Conservation (phyloP, 2,797 vertebrate genomes). For the Megalops cyprinoides region DNA sequence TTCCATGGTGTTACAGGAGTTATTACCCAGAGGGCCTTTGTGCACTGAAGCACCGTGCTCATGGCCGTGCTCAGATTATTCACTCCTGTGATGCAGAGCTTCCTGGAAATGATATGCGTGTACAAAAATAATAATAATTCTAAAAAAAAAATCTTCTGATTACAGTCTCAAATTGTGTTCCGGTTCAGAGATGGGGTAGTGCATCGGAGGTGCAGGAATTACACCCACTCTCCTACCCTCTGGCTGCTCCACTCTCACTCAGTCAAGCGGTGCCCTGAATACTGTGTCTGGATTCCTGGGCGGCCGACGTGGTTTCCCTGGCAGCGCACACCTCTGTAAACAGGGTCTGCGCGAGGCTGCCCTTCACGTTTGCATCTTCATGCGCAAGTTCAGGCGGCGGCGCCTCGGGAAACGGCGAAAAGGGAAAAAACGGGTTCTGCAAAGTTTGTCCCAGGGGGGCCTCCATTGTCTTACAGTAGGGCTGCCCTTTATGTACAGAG, state of each 20-base stretch:
- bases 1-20: neutral
- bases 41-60: neutral
- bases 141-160: neutral
- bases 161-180: neutral
- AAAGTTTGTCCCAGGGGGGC: neutral
- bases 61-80: neutral
- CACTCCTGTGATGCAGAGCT: neutral
- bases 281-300: neutral
- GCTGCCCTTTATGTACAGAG: neutral
- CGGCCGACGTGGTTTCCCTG: neutral
- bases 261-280: neutral
- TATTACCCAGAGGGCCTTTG: conserved; percentile 2
- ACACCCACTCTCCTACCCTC: neutral
- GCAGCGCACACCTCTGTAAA: neutral
- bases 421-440: neutral
- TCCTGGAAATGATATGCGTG: conserved; percentile 13
- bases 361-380: neutral
- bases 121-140: neutral
- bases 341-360: neutral
- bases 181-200: neutral
- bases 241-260: neutral
- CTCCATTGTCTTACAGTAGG: neutral
- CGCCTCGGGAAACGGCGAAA: neutral
- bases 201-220: neutral
- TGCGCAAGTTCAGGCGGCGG: neutral